phyloP scores from a whole-genome alignment of 64 coral and sea anemone genomes.

The Montipora capricornis region DNA sequence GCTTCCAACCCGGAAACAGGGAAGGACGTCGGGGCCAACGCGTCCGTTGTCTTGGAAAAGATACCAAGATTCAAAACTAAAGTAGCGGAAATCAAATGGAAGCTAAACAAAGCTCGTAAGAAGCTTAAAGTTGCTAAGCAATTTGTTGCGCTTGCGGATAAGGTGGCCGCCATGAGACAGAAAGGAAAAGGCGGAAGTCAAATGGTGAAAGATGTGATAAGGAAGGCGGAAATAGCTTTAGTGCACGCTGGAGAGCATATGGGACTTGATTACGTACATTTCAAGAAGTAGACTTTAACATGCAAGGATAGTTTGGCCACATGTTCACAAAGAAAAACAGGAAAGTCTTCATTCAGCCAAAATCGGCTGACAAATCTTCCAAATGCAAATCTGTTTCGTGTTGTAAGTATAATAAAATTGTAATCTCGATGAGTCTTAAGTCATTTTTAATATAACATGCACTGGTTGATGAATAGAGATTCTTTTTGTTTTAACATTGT shows the following conservation, averaged over 20 bases:
- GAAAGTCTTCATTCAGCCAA: too few species aligned
- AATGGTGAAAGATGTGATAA: constrained; percentile 84
- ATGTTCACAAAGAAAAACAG: not conserved
- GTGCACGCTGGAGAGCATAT: constrained; percentile 90
- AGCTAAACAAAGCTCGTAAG: constrained; percentile 92
- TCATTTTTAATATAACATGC: too few species aligned
- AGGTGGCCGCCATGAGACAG: constrained; percentile 29
- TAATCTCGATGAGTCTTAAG: too few species aligned
- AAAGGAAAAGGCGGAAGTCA: constrained; percentile 30
- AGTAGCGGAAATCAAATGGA: constrained; percentile 84
- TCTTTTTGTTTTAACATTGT: too few species aligned
- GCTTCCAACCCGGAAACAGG: constrained; percentile 62
- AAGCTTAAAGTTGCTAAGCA: constrained; percentile 88
- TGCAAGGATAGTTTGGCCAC: not conserved
- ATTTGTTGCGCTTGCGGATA: constrained; percentile 76
- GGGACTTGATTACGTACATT: constrained; percentile 96
- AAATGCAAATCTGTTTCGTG: too few species aligned
- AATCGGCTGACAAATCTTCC: too few species aligned
- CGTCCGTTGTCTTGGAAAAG: constrained; percentile 45
- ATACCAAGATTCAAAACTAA: constrained; percentile 65
- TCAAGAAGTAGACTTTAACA: constrained; percentile 26
- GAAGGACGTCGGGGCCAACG: not conserved
- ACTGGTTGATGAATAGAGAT: too few species aligned
- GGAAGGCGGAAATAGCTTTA: constrained; percentile 81
- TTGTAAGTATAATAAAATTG: too few species aligned